Percentiles rank a stretch among this genome's conserved stretches.
Evolutionary conservation across 2,797 vertebrate species (phyloP).

Genomic region (Schizothorax lantsangensis): DNA sequence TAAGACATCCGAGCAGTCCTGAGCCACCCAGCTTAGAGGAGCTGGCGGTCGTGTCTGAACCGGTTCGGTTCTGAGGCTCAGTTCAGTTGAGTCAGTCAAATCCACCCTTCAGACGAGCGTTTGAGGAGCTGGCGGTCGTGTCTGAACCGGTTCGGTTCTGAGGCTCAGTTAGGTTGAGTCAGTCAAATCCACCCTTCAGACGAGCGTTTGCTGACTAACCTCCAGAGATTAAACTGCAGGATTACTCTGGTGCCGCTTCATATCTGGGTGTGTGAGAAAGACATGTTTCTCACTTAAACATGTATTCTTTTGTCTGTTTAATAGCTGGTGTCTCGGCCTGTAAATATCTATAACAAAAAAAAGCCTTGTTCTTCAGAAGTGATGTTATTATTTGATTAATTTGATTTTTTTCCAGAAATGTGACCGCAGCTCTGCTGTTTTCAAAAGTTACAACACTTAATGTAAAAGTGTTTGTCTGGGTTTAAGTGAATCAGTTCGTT

Average conservation of each 20-base stretch:
- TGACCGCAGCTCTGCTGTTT: background rate
- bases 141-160: no score
- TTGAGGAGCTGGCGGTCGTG: no score
- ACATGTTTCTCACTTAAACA: background rate
- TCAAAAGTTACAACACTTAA: background rate
- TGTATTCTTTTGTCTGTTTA: background rate
- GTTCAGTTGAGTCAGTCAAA: constrained; percentile 12
- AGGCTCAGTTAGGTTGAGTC: no score
- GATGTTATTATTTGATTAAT: background rate
- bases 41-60: background rate
- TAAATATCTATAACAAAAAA: background rate
- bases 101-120: background rate
- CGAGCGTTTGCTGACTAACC: background rate
- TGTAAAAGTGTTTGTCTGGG: background rate
- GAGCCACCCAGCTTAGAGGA: background rate
- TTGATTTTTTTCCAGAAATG: background rate
- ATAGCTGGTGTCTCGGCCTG: no score
- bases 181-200: no score
- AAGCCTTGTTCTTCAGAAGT: background rate
- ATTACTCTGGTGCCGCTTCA: constrained; percentile 3
- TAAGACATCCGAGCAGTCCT: background rate
- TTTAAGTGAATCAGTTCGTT: background rate
- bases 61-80: background rate
- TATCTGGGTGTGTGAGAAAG: constrained; percentile 10
- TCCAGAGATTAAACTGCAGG: background rate